Evolutionary conservation across 1,140 invertebrate genomes (phyloP).

Genomic region (Gryon sp.): DNA sequence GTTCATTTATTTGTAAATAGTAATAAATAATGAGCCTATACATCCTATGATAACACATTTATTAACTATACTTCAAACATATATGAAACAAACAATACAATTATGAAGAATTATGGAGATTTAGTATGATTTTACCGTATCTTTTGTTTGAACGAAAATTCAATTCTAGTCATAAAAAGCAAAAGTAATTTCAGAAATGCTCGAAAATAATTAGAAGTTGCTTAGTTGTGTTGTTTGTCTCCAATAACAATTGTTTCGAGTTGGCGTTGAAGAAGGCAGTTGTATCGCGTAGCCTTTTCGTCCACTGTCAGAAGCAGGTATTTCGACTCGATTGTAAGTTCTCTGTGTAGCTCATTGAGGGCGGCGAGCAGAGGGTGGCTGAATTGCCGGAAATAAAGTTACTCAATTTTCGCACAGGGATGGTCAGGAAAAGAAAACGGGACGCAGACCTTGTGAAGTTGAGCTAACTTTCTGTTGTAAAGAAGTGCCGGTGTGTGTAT

Average conservation of each 20-base stretch:
- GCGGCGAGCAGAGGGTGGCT: constrained; percentile 34
- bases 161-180: neutral
- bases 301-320: constrained; percentile 54
- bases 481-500: constrained; percentile 42
- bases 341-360: constrained; percentile 39
- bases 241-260: constrained; percentile 37
- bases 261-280: constrained; percentile 38
- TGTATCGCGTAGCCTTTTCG: constrained; percentile 43
- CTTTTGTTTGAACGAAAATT: neutral
- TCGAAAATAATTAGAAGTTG: constrained; percentile 38
- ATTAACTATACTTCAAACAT: too few species aligned
- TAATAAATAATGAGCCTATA: too few species aligned
- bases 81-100: too few species aligned
- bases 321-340: constrained; percentile 56
- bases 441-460: constrained; percentile 53
- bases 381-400: constrained; percentile 66
- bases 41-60: too few species aligned
- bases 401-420: constrained; percentile 63
- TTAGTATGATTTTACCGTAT: too few species aligned
- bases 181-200: neutral
- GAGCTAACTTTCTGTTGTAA: constrained; percentile 43
- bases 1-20: too few species aligned
- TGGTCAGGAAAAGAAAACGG: constrained; percentile 61
- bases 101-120: too few species aligned
- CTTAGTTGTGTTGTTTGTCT: constrained; percentile 28